Base-by-base conservation (phyloP, 2,797 vertebrate species). In the Propithecus perrieri region DNA sequence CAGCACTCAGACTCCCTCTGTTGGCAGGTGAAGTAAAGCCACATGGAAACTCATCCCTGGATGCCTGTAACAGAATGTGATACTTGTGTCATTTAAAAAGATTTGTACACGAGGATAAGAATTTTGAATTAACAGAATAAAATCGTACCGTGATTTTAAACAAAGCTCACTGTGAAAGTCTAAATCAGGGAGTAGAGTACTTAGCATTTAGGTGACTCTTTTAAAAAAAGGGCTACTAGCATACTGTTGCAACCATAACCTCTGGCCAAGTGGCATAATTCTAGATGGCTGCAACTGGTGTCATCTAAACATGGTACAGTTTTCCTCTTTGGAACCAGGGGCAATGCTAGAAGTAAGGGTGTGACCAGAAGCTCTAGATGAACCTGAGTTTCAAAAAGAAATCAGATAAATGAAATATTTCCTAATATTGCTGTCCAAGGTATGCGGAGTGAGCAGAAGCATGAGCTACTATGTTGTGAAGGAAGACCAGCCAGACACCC, bases 21-120 rank as follows among this genome's bases (percentile, higher is more conserved):
- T 98, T 99, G 96, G 98, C 99, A 86, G 99, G 99, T 30, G 98
- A 98, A 50, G 97, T 90, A 90, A 99, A 98, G 61, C 96, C 96
- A 95, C 98, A 99, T 35, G 99, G 98, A 71, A 99, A 98, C 86
- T 99, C 99, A 89, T 99, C 99, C 97, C 99, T 99, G 97, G 99
- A 99, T 95, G 99, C 98, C 99, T 99, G 98, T 33, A 98, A 98
- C 72, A 97, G 76, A 98, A 96, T 11, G n/a, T 1, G 53, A 93
- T 59, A 24, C 0, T 55, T 71, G 10, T 74, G 75, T 93, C 35
- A 92, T 91, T 83, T 91, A 93, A 94, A 89, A 35, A 61, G 30
- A 91, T 67, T 78, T 89, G 61, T 85, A 81, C 61, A 46, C 22
- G 30, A 87, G 57, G 30, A 69, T 65, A 80, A 83, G 71, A 92